phyloP scores from a whole-genome alignment of 2,888 invertebrate species.

The Cryptosula pallasiana region DNA sequence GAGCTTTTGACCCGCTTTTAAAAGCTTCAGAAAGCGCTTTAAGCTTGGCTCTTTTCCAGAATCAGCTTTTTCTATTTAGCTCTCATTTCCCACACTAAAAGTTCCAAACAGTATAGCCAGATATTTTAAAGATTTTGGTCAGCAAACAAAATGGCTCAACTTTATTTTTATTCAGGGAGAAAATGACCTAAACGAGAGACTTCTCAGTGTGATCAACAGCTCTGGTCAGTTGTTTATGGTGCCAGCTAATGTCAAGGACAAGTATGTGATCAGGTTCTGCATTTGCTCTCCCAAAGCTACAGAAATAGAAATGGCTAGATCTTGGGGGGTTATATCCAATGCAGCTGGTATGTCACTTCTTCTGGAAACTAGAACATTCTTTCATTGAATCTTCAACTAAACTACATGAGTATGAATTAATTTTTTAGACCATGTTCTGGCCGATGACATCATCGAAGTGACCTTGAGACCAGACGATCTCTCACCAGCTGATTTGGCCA shows the following conservation, averaged over 20 bases:
- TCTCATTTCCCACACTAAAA: too few relatives aligned
- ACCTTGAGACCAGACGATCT: neutral
- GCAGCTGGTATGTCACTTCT: neutral
- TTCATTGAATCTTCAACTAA: too few relatives aligned
- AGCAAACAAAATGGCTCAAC: too few relatives aligned
- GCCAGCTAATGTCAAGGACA: slow-evolving; percentile 81
- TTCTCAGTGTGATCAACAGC: slow-evolving; percentile 85
- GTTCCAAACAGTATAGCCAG: too few relatives aligned
- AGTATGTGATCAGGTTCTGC: slow-evolving; percentile 88
- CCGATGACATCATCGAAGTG: slow-evolving; percentile 20
- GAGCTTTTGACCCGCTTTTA: too few relatives aligned
- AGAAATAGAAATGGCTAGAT: slow-evolving; percentile 64
- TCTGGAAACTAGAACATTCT: too few relatives aligned
- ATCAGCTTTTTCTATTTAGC: too few relatives aligned
- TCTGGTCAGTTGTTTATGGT: slow-evolving; percentile 96
- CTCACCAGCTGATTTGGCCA: slow-evolving; percentile 11
- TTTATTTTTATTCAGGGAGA: too few relatives aligned
- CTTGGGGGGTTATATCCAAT: slow-evolving; percentile 54
- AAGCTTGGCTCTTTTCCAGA: too few relatives aligned
- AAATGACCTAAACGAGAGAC: slow-evolving; percentile 79
- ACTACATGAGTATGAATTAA: too few relatives aligned
- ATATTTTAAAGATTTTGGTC: too few relatives aligned
- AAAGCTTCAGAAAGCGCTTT: too few relatives aligned
- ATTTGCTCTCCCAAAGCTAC: slow-evolving; percentile 85
- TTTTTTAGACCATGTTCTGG: slow-evolving; percentile 8